Conservation (phyloP, 2,797 vertebrate genomes). For the Staurois parvus region DNA sequence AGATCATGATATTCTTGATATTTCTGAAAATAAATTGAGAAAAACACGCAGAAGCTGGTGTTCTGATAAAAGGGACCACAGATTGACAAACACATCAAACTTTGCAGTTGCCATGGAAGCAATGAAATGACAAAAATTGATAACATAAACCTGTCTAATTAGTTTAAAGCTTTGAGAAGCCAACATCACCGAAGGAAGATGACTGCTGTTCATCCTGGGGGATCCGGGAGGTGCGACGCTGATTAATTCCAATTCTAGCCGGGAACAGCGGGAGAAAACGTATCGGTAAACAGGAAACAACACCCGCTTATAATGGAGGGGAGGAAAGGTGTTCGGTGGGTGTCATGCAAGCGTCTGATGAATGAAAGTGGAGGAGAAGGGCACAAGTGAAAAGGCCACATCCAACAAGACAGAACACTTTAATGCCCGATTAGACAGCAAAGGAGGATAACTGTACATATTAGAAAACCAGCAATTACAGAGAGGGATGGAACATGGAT, state of each 20-base stretch:
- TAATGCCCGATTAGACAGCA: constrained; percentile 43
- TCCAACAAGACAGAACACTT: neutral
- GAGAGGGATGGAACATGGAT: neutral
- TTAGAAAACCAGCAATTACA: constrained; percentile 20
- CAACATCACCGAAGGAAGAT: neutral
- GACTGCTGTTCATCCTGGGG: neutral
- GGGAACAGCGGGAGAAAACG: neutral
- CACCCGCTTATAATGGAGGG: constrained; percentile 14
- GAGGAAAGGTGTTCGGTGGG: constrained; percentile 2
- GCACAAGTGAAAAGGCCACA: constrained; percentile 12
- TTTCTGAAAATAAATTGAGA: neutral
- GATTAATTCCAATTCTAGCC: constrained; percentile 2
- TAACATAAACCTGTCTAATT: constrained; percentile 46
- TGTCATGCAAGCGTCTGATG: neutral
- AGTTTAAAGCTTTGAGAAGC: constrained; percentile 12
- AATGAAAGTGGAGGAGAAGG: constrained; percentile 18
- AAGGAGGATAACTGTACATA: constrained; percentile 13
- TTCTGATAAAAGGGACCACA: constrained; percentile 6
- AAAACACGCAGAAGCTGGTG: constrained; percentile 18
- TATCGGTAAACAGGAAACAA: neutral
- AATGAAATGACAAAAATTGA: constrained; percentile 9
- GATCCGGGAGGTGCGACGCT: neutral
- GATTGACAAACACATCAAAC: constrained; percentile 34
- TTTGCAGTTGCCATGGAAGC: constrained; percentile 49
- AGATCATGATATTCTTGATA: neutral